phyloP scores from a whole-genome alignment of 2,113 vertebrate genomes.

The Protobothrops mucrosquamatus region DNA sequence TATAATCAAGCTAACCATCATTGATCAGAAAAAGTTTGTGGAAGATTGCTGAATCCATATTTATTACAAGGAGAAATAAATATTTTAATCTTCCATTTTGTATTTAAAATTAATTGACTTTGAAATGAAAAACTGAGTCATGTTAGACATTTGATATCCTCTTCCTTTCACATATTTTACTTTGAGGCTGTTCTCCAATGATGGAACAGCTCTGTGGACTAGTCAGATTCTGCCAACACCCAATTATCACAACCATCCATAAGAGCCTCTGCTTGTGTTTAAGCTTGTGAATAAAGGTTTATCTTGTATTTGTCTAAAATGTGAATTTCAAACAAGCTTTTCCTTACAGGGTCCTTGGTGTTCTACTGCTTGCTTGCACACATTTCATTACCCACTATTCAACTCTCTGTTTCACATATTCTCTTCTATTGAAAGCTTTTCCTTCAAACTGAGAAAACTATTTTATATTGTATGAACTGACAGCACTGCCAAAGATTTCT shows the following conservation, averaged over 20 bases:
- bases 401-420: neutral
- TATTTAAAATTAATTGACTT: neutral
- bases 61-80: neutral
- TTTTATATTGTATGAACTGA: neutral
- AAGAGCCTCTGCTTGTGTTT: slow-evolving; percentile 7
- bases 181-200: neutral
- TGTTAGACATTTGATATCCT: neutral
- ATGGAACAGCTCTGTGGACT: neutral
- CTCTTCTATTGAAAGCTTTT: neutral
- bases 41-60: neutral
- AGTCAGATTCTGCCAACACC: neutral
- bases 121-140: neutral
- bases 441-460: neutral
- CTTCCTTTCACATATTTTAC: neutral
- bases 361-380: neutral
- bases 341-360: neutral
- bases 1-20: neutral
- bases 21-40: neutral
- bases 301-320: neutral
- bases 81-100: neutral
- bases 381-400: neutral
- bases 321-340: slow-evolving; percentile 7
- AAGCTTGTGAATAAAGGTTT: neutral
- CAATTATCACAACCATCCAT: neutral
- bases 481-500: neutral